Evolutionary conservation across 2,888 invertebrate genomes (phyloP).

Genomic region (Microdon myrmicae): DNA sequence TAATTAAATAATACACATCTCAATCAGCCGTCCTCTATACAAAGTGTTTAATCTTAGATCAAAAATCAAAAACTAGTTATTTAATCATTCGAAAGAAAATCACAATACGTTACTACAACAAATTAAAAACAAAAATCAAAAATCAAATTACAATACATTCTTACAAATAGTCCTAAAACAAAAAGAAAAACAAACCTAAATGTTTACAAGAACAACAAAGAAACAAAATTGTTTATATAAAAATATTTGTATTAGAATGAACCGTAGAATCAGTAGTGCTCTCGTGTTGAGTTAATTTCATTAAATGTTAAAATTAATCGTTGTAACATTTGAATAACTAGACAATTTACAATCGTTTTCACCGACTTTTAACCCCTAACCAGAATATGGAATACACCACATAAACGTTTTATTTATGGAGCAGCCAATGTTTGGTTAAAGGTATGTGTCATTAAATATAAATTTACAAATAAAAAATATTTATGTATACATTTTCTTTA

Average conservation of each 20-base stretch:
- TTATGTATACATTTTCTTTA: no score
- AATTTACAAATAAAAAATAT: background rate
- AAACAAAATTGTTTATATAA: conserved; percentile 24
- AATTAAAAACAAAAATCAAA: conserved; percentile 23
- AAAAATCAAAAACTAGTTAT: conserved; percentile 25
- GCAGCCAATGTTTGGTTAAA: conserved; percentile 16
- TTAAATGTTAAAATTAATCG: conserved; percentile 28
- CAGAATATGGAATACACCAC: conserved; percentile 31
- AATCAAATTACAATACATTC: conserved; percentile 21
- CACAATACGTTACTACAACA: conserved; percentile 37
- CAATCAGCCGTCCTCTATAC: conserved; percentile 56
- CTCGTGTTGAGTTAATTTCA: conserved; percentile 26
- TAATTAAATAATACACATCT: conserved; percentile 38
- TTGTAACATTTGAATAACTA: conserved; percentile 30
- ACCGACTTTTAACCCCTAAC: conserved; percentile 19
- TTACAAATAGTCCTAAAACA: conserved; percentile 33
- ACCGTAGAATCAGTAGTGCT: conserved; percentile 38
- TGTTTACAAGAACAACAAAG: conserved; percentile 33
- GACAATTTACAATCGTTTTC: conserved; percentile 6
- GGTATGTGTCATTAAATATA: conserved; percentile 24
- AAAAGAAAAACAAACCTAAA: conserved; percentile 35
- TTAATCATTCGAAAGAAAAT: conserved; percentile 36
- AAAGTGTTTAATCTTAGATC: conserved; percentile 52
- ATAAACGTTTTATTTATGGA: conserved; percentile 20
- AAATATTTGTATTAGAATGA: conserved; percentile 27